A percentile compares a stretch with the other conserved stretches of the same genome.
phyloP scores from a whole-genome alignment of 1,140 invertebrate species.

The Gyrodactylus salaris region DNA sequence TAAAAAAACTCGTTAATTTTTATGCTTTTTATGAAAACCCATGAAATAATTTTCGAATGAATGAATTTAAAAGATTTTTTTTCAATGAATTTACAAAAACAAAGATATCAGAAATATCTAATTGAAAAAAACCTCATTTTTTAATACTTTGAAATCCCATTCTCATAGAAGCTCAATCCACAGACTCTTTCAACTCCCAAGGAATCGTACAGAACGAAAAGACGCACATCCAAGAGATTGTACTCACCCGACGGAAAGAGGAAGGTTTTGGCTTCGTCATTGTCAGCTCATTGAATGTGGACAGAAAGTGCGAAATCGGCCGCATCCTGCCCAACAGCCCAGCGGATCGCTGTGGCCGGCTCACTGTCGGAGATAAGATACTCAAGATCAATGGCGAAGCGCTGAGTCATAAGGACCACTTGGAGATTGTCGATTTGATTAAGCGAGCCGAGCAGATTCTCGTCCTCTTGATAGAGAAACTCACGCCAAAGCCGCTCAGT shows the following conservation, averaged over 20 bases:
- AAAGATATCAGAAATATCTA: too few species aligned
- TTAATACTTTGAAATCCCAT: not conserved
- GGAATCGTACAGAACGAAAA: constrained; percentile 24
- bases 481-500: not conserved
- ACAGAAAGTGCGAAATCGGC: constrained; percentile 23
- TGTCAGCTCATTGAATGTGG: constrained; percentile 68
- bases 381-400: constrained; percentile 68
- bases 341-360: constrained; percentile 48
- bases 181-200: not conserved
- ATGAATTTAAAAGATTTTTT: too few species aligned
- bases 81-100: too few species aligned
- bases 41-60: too few species aligned
- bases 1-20: too few species aligned
- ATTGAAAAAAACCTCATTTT: not conserved
- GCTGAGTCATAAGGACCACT: constrained; percentile 60
- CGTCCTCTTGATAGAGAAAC: constrained; percentile 27
- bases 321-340: constrained; percentile 70
- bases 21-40: too few species aligned
- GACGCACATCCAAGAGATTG: constrained; percentile 29
- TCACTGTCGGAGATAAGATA: constrained; percentile 73
- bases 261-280: constrained; percentile 97
- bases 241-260: constrained; percentile 49
- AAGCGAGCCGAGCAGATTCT: constrained; percentile 68
- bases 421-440: constrained; percentile 61
- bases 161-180: not conserved